Conservation (phyloP, 2,113 vertebrate genomes). For the Illadopsis cleaveri region DNA sequence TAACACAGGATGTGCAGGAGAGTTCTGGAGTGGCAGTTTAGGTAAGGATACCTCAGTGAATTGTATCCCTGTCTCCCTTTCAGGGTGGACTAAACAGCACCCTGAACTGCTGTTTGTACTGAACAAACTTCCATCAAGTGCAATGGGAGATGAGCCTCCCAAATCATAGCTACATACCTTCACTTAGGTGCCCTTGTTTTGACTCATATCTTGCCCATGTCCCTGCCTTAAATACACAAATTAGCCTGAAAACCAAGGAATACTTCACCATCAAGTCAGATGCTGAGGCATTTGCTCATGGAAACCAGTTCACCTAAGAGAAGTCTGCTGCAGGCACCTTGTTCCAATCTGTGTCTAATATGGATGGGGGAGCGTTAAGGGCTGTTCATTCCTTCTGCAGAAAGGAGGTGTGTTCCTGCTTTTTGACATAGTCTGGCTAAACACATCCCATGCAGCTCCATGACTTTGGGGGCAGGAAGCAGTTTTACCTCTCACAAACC, state of each 20-base stretch:
- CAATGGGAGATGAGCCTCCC: background rate
- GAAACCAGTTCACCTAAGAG: background rate
- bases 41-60: background rate
- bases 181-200: background rate
- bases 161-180: background rate
- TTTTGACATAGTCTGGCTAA: background rate
- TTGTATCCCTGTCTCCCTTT: background rate
- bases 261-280: background rate
- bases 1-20: background rate
- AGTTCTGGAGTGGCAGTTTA: background rate
- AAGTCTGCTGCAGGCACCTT: background rate
- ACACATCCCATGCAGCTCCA: background rate
- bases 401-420: background rate
- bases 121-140: background rate
- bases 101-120: background rate
- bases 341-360: background rate
- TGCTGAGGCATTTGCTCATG: background rate
- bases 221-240: background rate
- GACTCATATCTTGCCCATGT: background rate
- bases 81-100: background rate
- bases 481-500: background rate
- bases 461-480: background rate
- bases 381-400: background rate
- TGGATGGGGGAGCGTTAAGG: accelerated
- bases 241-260: background rate